Percentiles rank a stretch among this genome's conserved stretches.
These are phyloP conservation scores for Tympanuchus pallidicinctus DNA, from an alignment of 2,113 vertebrate genomes.

Conservation along the genomic window DNA sequence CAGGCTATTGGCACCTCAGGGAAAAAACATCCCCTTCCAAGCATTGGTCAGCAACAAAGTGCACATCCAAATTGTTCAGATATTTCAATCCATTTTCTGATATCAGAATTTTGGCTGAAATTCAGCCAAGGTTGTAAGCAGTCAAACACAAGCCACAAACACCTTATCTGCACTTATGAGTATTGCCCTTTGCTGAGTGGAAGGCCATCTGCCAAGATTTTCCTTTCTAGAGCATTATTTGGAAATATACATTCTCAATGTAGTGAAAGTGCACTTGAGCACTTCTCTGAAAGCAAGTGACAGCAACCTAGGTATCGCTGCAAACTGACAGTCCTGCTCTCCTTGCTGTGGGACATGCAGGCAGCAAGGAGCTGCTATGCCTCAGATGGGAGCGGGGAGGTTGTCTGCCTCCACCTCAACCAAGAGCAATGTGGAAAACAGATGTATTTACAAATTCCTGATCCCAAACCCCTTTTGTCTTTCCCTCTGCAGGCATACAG, in stretches of 20 bases:
- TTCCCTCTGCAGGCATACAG: background rate
- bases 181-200: background rate
- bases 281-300: background rate
- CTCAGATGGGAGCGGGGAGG: background rate
- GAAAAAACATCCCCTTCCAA: background rate
- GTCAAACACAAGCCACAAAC: rapidly evolving
- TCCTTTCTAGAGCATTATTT: background rate
- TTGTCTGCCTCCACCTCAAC: background rate
- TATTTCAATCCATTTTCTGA: background rate
- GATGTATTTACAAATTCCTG: background rate
- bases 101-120: constrained; percentile 6
- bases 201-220: background rate
- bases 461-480: background rate
- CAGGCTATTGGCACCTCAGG: background rate
- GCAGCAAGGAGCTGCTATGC: background rate
- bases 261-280: background rate
- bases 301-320: background rate
- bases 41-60: background rate
- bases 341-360: rapidly evolving
- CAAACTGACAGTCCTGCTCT: background rate
- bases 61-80: background rate
- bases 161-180: background rate
- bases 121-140: background rate
- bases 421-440: background rate
- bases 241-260: background rate